Percentiles rank a stretch among this genome's conserved stretches.
phyloP scores from a whole-genome alignment of 2,888 invertebrate genomes.

The Chamaedrilus cognettii region DNA sequence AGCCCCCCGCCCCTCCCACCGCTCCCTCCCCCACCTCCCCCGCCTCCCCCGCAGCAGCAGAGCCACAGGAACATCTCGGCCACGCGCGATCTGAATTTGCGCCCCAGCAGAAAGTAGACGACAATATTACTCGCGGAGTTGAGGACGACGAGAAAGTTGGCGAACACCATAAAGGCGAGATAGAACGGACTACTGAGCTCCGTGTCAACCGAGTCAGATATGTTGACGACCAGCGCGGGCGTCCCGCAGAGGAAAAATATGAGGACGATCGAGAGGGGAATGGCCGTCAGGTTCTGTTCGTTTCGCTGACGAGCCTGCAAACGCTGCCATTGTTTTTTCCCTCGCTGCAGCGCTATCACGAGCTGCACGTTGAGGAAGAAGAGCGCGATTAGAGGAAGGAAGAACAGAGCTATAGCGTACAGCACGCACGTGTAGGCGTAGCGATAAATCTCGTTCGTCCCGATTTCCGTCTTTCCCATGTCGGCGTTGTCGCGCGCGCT shows the following conservation, averaged over 20 bases:
- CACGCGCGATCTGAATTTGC: conserved; percentile 35
- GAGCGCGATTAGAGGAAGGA: conserved; percentile 38
- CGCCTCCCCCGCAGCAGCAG: neutral
- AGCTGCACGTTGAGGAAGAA: conserved; percentile 39
- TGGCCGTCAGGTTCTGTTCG: conserved; percentile 42
- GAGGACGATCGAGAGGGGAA: conserved; percentile 42
- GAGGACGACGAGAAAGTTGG: conserved; percentile 39
- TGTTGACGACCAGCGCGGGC: conserved; percentile 40
- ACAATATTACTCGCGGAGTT: conserved; percentile 41
- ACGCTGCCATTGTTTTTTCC: conserved; percentile 38
- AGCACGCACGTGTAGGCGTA: conserved; percentile 39
- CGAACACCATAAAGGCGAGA: conserved; percentile 30
- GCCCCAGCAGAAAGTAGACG: conserved; percentile 41
- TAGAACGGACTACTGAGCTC: conserved; percentile 10
- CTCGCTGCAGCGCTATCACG: conserved; percentile 35
- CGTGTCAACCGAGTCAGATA: conserved; percentile 33
- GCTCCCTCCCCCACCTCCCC: conserved; percentile 1
- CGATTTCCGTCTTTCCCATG: conserved; percentile 33
- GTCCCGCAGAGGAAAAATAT: conserved; percentile 41
- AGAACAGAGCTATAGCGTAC: conserved; percentile 39
- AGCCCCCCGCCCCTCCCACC: neutral
- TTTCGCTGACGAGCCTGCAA: conserved; percentile 36
- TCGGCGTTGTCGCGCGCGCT: conserved; percentile 2
- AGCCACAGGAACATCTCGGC: conserved; percentile 29
- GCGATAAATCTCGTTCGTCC: conserved; percentile 35